Percentiles rank a stretch among this genome's conserved stretches.
Evolutionary conservation across 2,113 vertebrate species (phyloP).

Genomic region (Microtus richardsoni): DNA sequence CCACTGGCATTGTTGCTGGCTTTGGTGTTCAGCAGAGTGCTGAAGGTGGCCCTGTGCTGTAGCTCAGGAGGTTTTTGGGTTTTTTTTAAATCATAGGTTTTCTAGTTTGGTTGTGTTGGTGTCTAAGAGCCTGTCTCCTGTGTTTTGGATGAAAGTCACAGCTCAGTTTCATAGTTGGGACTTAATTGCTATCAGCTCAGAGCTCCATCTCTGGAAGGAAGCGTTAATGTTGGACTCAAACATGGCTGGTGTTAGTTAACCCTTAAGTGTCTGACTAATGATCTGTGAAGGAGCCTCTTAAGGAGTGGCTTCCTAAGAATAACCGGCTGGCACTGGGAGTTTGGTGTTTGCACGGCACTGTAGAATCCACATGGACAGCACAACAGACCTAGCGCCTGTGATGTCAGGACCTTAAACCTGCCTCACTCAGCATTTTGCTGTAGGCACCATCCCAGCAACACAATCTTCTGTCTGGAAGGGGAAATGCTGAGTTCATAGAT

Average conservation of each 20-base stretch:
- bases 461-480: not conserved
- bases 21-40: not conserved
- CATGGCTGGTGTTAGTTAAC: not conserved
- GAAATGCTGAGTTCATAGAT: not conserved
- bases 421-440: fast-evolving
- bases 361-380: not conserved
- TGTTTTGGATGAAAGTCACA: not conserved
- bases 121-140: not conserved
- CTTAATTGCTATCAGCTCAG: not conserved
- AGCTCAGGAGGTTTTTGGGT: not conserved
- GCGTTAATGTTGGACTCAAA: not conserved
- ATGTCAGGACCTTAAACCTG: not conserved
- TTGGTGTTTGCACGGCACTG: fast-evolving
- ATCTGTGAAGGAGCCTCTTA: not conserved
- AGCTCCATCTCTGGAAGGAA: not conserved
- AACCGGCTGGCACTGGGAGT: fast-evolving
- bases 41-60: not conserved
- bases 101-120: not conserved
- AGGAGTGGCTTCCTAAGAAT: not conserved
- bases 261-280: not conserved
- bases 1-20: not conserved
- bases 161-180: not conserved
- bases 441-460: not conserved
- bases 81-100: not conserved
- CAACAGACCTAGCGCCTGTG: fast-evolving